These are phyloP conservation scores for Petaurus breviceps DNA, from an alignment of 2,113 vertebrate species.

Conservation along the genomic window DNA sequence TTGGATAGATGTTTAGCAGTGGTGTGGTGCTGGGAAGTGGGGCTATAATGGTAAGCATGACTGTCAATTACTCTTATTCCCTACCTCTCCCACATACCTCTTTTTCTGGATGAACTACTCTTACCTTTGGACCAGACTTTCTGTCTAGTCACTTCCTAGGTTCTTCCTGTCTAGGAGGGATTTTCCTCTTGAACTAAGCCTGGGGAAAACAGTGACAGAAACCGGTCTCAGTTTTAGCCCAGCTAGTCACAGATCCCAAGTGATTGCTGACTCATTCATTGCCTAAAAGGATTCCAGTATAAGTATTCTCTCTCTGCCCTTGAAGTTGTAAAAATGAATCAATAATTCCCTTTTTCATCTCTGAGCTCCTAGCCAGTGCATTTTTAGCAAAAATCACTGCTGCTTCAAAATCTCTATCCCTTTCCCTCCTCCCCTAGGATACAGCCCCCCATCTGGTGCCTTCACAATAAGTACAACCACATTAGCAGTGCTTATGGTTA, in stretches of 20 bases:
- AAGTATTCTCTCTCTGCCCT: not conserved
- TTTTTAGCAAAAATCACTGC: not conserved
- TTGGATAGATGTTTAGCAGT: not conserved
- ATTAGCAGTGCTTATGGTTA: not conserved
- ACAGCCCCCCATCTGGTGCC: not conserved
- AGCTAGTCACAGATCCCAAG: not conserved
- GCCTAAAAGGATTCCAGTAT: not conserved
- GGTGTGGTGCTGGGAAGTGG: not conserved
- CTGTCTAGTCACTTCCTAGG: not conserved
- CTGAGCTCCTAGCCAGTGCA: not conserved
- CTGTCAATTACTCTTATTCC: not conserved
- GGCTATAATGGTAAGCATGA: not conserved
- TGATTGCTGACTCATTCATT: not conserved
- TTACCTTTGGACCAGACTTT: not conserved
- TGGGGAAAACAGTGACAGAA: not conserved
- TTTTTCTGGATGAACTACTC: not conserved
- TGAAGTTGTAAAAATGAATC: not conserved
- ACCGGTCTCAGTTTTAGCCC: not conserved
- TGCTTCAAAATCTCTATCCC: not conserved
- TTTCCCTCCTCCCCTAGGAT: not conserved
- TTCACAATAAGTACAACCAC: not conserved
- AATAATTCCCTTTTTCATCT: not conserved
- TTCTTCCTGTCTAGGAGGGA: not conserved
- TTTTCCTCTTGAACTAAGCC: not conserved
- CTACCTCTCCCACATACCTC: not conserved